phyloP scores from a whole-genome alignment of 2,113 vertebrate species.

The Clarias gariepinus region DNA sequence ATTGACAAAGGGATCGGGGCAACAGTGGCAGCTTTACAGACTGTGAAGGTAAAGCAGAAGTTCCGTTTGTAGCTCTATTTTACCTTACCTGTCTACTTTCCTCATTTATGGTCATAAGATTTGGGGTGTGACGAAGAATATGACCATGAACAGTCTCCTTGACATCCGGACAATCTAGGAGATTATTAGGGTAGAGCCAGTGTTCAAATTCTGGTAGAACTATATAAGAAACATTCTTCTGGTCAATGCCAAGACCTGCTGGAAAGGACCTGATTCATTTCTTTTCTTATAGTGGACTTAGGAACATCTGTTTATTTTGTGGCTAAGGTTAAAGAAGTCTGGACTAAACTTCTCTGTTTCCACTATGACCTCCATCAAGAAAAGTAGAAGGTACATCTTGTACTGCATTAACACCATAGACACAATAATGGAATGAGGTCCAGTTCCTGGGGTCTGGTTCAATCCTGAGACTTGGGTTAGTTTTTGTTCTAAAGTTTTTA shows the following conservation, averaged over 20 bases:
- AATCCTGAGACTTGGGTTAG: too few species aligned
- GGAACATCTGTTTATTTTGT: neutral
- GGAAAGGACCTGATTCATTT: neutral
- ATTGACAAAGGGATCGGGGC: neutral
- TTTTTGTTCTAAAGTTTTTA: too few species aligned
- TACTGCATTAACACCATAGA: too few species aligned
- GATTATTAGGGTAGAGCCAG: neutral
- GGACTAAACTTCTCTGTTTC: neutral
- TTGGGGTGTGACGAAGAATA: neutral
- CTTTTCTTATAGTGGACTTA: neutral
- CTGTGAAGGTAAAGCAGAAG: neutral
- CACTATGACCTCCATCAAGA: too few species aligned
- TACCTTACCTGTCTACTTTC: neutral
- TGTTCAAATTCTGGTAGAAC: neutral
- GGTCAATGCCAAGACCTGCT: neutral
- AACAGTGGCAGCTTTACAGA: neutral
- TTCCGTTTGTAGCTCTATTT: neutral
- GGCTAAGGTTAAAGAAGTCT: neutral
- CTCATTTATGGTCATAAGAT: neutral
- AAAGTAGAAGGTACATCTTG: too few species aligned
- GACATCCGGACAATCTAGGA: neutral
- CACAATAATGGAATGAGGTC: too few species aligned
- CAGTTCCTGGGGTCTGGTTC: too few species aligned
- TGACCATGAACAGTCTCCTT: neutral
- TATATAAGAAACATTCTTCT: neutral